Conservation (phyloP, 2,797 vertebrate genomes). For the Microhierax caerulescens region DNA sequence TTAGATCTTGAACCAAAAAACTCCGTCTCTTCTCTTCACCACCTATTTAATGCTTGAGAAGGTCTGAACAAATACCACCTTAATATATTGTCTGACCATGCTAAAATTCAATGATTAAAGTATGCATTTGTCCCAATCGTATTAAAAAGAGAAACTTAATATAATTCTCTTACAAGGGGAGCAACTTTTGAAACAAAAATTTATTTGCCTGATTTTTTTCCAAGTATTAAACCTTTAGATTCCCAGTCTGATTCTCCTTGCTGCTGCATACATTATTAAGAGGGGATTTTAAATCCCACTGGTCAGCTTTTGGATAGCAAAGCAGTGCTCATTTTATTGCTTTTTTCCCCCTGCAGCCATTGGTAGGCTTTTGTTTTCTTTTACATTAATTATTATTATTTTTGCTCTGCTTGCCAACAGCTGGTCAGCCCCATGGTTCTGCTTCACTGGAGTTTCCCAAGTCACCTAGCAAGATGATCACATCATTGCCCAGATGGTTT, state of each 20-base stretch:
- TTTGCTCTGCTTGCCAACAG: neutral
- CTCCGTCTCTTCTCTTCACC: neutral
- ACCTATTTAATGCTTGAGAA: neutral
- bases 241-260: neutral
- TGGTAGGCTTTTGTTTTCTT: neutral
- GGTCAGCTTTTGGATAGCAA: neutral
- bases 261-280: conserved; percentile 21
- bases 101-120: neutral
- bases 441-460: neutral
- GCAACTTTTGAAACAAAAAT: neutral
- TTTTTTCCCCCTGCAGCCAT: neutral
- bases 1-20: neutral
- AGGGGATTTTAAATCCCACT: conserved; percentile 23
- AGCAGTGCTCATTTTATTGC: neutral
- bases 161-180: neutral
- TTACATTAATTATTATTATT: neutral
- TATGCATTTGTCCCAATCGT: neutral
- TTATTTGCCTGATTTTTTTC: neutral
- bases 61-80: neutral
- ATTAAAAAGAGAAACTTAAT: neutral
- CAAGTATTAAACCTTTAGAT: conserved; percentile 6
- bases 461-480: neutral
- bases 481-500: neutral
- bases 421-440: neutral
- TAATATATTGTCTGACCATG: neutral